Conservation (phyloP, 2,113 vertebrate species). For the Albula goreensis region DNA sequence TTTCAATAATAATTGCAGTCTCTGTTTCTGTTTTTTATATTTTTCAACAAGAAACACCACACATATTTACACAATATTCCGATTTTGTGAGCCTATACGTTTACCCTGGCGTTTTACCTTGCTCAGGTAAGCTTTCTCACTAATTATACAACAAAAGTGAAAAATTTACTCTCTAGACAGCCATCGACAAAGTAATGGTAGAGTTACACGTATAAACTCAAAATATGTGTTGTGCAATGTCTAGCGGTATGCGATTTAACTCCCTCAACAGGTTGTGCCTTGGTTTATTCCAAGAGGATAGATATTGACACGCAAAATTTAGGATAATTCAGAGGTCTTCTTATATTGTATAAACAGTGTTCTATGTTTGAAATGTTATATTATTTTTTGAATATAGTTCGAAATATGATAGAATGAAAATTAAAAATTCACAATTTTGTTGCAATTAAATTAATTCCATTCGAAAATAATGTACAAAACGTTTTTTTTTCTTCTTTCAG, state of each 20-base stretch:
- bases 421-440: background rate
- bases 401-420: background rate
- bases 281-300: background rate
- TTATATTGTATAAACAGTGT: background rate
- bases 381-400: background rate
- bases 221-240: background rate
- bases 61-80: background rate
- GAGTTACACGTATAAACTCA: background rate
- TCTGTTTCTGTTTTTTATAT: background rate
- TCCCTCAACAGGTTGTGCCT: background rate
- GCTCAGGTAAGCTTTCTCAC: conserved; percentile 7
- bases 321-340: background rate
- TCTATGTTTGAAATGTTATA: background rate
- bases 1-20: background rate
- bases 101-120: conserved; percentile 20
- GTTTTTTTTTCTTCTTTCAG: background rate
- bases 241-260: background rate
- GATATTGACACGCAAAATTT: background rate
- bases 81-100: background rate
- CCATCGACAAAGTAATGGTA: background rate
- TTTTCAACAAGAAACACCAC: background rate
- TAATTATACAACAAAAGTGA: background rate
- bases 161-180: background rate
- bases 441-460: background rate
- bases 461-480: background rate